These are phyloP conservation scores for Brachyptera risi DNA, from an alignment of 2,888 invertebrate genomes.

Conservation along the genomic window DNA sequence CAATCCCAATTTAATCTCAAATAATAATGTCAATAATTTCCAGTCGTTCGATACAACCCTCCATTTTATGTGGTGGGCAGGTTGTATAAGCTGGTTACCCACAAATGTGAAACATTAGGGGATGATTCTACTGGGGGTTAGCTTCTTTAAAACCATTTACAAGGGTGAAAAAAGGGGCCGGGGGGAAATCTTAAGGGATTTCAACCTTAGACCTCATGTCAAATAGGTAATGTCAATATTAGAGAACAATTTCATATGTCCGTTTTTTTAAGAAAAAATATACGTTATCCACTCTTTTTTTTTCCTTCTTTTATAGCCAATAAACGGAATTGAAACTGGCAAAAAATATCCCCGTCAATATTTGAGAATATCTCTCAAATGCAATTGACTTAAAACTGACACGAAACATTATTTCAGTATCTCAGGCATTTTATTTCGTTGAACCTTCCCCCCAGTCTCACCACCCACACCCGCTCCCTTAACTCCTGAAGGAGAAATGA, in stretches of 20 bases:
- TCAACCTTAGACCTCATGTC: conserved; percentile 20
- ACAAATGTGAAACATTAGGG: conserved; percentile 26
- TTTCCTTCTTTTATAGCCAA: conserved; percentile 26
- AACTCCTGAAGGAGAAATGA: background rate
- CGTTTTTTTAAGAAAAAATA: conserved; percentile 16
- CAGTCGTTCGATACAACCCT: conserved; percentile 23
- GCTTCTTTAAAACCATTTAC: conserved; percentile 32
- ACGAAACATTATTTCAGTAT: conserved; percentile 17
- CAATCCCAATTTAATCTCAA: conserved; percentile 40
- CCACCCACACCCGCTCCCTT: too few species aligned
- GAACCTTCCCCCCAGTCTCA: too few species aligned
- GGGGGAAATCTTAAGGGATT: conserved; percentile 14
- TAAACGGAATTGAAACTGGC: conserved; percentile 19
- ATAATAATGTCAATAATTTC: conserved; percentile 38
- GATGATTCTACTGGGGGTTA: background rate
- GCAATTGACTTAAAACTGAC: conserved; percentile 21
- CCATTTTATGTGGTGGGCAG: conserved; percentile 19
- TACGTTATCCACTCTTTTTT: conserved; percentile 16
- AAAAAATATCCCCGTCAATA: conserved; percentile 21
- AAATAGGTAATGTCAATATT: conserved; percentile 35
- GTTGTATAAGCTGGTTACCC: conserved; percentile 29
- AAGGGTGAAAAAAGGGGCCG: conserved; percentile 15
- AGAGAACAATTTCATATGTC: conserved; percentile 28
- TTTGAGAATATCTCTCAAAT: conserved; percentile 20
- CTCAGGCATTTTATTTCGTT: conserved; percentile 20